Conservation (phyloP, 2,113 vertebrate genomes). For the Diadophis punctatus region DNA sequence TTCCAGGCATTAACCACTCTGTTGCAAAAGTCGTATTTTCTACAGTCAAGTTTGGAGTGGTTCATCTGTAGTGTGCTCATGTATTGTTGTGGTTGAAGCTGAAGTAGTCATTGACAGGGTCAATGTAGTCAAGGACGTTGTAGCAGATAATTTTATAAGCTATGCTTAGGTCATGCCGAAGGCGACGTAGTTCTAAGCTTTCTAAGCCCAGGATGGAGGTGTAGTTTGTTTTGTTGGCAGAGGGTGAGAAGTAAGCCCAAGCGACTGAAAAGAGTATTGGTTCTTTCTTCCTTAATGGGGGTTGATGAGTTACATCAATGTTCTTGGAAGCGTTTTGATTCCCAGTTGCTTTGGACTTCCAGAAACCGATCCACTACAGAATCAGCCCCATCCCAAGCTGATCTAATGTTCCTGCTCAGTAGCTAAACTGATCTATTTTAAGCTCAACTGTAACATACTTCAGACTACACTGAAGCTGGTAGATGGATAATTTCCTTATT, state of each 20-base stretch:
- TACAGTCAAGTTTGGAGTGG: no score
- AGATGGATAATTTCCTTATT: background rate
- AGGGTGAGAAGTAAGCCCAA: background rate
- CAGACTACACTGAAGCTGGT: background rate
- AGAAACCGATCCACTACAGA: background rate
- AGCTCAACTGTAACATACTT: background rate
- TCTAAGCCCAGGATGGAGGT: no score
- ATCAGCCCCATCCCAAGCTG: background rate
- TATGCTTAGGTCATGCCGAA: no score
- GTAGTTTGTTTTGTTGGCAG: rapidly evolving
- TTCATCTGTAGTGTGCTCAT: no score
- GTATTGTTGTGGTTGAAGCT: no score
- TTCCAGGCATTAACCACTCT: no score
- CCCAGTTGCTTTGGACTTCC: background rate
- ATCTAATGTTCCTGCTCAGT: background rate
- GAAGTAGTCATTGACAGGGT: no score
- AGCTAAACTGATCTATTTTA: background rate
- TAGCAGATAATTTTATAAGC: no score
- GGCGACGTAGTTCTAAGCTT: no score
- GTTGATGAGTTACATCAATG: no score
- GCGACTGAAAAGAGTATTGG: constrained; percentile 12
- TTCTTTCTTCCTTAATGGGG: constrained; percentile 12
- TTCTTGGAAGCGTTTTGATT: constrained; percentile 30
- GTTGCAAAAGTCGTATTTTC: no score
- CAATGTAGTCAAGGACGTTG: no score